Conservation (phyloP, 2,888 invertebrate genomes). For the Hirudinaria manillensis region DNA sequence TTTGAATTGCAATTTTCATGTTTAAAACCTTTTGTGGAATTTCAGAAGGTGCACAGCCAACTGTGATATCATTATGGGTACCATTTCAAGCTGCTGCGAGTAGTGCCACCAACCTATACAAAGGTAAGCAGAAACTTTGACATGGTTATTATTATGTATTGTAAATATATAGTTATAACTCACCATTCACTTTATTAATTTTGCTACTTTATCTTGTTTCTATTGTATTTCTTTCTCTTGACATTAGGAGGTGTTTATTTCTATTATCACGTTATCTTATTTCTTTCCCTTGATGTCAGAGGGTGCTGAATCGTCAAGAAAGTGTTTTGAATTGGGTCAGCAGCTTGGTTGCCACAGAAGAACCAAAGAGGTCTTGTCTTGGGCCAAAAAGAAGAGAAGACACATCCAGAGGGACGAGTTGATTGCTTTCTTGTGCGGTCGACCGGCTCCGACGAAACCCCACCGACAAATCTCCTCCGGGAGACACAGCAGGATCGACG, state of each 20-base stretch:
- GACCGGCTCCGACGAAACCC: conserved; percentile 58
- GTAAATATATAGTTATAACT: background rate
- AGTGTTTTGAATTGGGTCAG: conserved; percentile 66
- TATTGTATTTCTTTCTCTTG: background rate
- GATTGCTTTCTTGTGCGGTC: conserved; percentile 69
- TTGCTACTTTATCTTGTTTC: background rate
- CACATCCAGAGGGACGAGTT: conserved; percentile 71
- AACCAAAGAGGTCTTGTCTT: conserved; percentile 69
- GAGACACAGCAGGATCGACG: conserved; percentile 8
- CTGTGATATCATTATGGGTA: conserved; percentile 38
- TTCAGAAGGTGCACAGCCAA: conserved; percentile 34
- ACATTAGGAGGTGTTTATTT: too few relatives aligned
- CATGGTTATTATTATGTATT: background rate
- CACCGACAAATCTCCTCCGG: conserved; percentile 35
- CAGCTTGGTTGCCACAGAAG: conserved; percentile 70
- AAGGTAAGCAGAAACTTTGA: conserved; percentile 38
- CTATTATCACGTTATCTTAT: background rate
- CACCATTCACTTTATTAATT: background rate
- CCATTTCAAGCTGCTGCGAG: conserved; percentile 41
- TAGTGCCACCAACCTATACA: conserved; percentile 39
- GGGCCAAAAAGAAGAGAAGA: conserved; percentile 67
- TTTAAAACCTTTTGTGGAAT: background rate
- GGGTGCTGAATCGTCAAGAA: conserved; percentile 66
- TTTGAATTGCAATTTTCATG: too few relatives aligned
- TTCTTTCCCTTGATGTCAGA: conserved; percentile 57